Base-by-base conservation (phyloP, 2,113 vertebrate species). In the Oryzias celebensis region DNA sequence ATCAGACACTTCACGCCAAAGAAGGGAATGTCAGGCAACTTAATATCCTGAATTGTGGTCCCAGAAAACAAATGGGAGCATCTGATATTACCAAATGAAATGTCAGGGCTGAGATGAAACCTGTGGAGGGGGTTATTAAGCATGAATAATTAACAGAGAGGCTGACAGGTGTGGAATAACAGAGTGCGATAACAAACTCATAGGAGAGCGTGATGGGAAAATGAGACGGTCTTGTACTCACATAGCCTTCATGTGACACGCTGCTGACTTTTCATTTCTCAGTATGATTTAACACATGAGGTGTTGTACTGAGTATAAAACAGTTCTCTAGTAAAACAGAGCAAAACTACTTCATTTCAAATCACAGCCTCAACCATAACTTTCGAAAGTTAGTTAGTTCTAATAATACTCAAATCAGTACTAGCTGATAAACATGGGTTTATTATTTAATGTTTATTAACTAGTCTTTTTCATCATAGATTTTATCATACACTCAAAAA, bases 11-110 rank as follows among this genome's bases (percentile, higher is more conserved):
- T 58, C 51, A 58, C n/a, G 41, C 12, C 14, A 23, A 31, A 43
- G 50, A 50, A 60, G 14, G 42, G 14, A 55, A 60, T 36, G 52
- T 73, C 62, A 49, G 17, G 45, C 14, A 50, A 60, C 62, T 71
- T 65, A 23, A 82, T 62, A 76, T 69, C 52, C 76, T 54, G 20
- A 63, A 58, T 42, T 66, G 60, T 49, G 64, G 53, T 64, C 56
- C 13, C 52, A 52, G 52, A 67, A 74, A 76, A 72, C 58, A 77
- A 74, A 80, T 65, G 62, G 65, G 53, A 54, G 24, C 31, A 18
- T 63, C 51, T 63, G 74, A 76, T 53, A 71, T 66, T 14, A 36
- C 67, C 76, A 73, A 76, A 79, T 81, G 62, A 81, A 80, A 75
- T 73, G 73, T 77, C 78, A 59, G 42, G 59, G 24, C 22, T 24